These are phyloP conservation scores for Phthorimaea operculella DNA, from an alignment of 1,140 invertebrate genomes.

Conservation along the genomic window DNA sequence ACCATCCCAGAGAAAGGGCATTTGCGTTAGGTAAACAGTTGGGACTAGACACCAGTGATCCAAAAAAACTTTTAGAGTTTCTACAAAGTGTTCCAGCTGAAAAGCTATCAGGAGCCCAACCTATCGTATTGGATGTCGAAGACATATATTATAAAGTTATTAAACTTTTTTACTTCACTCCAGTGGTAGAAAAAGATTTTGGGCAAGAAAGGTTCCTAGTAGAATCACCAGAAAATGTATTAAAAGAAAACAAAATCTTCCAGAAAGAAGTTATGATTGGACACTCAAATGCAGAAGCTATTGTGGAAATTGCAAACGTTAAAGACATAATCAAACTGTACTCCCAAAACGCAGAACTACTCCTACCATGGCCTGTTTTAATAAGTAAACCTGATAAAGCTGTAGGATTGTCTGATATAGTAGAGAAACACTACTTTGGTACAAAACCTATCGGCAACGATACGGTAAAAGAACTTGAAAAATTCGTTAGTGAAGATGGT, in stretches of 20 bases:
- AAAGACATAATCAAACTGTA: conserved; percentile 4
- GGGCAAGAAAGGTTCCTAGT: conserved; percentile 46
- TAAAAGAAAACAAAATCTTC: conserved; percentile 55
- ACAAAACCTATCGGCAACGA: conserved; percentile 27
- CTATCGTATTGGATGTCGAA: conserved; percentile 30
- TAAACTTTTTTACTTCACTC: conserved; percentile 38
- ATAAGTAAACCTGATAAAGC: conserved; percentile 9
- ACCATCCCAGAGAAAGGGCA: conserved; percentile 21
- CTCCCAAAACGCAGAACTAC: conserved; percentile 8
- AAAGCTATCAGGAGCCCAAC: conserved; percentile 40
- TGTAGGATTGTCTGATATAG: conserved; percentile 30
- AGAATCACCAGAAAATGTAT: conserved; percentile 30
- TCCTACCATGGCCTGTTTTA: conserved; percentile 4
- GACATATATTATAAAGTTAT: conserved; percentile 15
- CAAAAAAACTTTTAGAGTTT: conserved; percentile 51
- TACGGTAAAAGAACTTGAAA: conserved; percentile 24
- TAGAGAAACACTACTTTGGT: conserved; percentile 57
- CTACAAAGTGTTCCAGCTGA: conserved; percentile 52
- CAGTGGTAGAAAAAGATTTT: conserved; percentile 56
- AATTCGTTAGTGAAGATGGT: conserved; percentile 31
- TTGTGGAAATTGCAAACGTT: conserved; percentile 24
- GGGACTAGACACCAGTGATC: conserved; percentile 39
- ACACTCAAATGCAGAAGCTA: conserved; percentile 67
- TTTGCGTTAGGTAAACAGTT: conserved; percentile 39
- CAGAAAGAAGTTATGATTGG: conserved; percentile 72